These are phyloP conservation scores for Acleris sparsana DNA, from an alignment of 2,888 invertebrate genomes.

Conservation along the genomic window DNA sequence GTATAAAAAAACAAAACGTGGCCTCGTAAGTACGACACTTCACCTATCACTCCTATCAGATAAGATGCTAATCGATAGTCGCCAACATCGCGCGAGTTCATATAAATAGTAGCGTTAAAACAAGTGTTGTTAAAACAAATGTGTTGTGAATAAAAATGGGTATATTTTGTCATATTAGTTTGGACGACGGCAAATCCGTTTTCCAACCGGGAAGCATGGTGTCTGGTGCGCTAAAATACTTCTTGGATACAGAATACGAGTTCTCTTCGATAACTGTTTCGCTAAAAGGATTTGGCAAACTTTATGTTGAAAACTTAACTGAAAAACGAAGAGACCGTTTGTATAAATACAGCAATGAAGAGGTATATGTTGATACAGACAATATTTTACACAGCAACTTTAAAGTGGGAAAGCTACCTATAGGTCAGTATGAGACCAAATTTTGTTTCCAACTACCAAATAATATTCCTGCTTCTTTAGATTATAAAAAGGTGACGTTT, in stretches of 20 bases:
- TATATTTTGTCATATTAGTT: constrained; percentile 5
- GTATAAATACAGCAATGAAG: constrained; percentile 9
- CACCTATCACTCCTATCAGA: constrained; percentile 4
- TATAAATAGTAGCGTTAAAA: too few relatives aligned
- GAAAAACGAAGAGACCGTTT: constrained; percentile 1
- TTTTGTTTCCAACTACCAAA: constrained; percentile 20
- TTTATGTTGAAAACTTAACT: constrained; percentile 14
- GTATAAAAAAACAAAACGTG: too few relatives aligned
- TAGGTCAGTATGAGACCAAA: constrained; percentile 15
- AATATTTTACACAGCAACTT: constrained; percentile 3
- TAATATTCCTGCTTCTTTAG: constrained; percentile 12
- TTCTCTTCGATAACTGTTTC: constrained; percentile 21
- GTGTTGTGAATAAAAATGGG: not conserved
- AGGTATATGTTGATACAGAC: constrained; percentile 19
- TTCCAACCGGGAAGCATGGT: constrained; percentile 24
- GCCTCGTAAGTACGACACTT: too few relatives aligned
- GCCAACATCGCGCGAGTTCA: too few relatives aligned
- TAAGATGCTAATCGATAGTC: not conserved
- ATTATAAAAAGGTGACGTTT: not conserved
- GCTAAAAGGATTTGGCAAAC: constrained; percentile 15
- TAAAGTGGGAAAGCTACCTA: not conserved
- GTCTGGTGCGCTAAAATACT: constrained; percentile 21
- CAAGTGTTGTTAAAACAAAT: not conserved
- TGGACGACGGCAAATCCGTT: constrained; percentile 6
- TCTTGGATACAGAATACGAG: constrained; percentile 9